Percentiles rank a stretch among this genome's conserved stretches.
These are phyloP conservation scores for Pollachius pollachius DNA, from an alignment of 2,113 vertebrate species.

Conservation along the genomic window DNA sequence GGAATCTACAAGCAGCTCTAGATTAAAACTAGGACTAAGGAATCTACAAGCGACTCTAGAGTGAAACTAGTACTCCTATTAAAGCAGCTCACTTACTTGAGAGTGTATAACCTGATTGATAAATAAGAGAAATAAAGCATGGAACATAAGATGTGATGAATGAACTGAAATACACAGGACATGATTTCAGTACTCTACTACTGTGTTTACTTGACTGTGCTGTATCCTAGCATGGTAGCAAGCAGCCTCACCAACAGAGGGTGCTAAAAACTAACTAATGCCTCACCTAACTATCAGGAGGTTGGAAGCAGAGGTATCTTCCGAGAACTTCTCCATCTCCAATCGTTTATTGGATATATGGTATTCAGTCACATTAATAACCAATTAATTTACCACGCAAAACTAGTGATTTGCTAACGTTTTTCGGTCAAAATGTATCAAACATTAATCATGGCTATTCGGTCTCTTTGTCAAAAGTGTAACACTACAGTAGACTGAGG, in stretches of 20 bases:
- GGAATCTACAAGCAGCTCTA: not conserved
- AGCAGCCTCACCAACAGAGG: constrained; percentile 53
- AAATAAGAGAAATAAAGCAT: constrained; percentile 74
- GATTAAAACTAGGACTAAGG: not conserved
- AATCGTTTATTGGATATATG: not conserved
- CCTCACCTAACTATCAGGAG: not conserved
- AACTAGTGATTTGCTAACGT: too few relatives aligned
- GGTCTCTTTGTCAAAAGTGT: too few relatives aligned
- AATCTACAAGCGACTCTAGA: not conserved
- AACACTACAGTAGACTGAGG: too few relatives aligned
- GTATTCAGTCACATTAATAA: constrained; percentile 1
- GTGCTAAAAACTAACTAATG: constrained; percentile 48
- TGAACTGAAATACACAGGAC: constrained; percentile 31
- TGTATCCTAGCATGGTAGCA: too few relatives aligned
- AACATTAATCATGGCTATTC: too few relatives aligned
- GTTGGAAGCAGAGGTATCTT: too few relatives aligned
- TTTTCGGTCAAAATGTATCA: too few relatives aligned
- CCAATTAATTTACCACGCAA: too few relatives aligned
- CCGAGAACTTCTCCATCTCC: too few relatives aligned
- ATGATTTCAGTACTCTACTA: too few relatives aligned
- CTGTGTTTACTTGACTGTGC: too few relatives aligned
- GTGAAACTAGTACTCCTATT: not conserved
- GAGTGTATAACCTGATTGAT: constrained; percentile 78
- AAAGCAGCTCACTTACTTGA: constrained; percentile 81
- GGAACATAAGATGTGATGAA: constrained; percentile 61